Percentiles rank a stretch among this genome's conserved stretches.
These are phyloP conservation scores for Malacoraja senta DNA, from an alignment of 2,797 vertebrate species.

Conservation along the genomic window DNA sequence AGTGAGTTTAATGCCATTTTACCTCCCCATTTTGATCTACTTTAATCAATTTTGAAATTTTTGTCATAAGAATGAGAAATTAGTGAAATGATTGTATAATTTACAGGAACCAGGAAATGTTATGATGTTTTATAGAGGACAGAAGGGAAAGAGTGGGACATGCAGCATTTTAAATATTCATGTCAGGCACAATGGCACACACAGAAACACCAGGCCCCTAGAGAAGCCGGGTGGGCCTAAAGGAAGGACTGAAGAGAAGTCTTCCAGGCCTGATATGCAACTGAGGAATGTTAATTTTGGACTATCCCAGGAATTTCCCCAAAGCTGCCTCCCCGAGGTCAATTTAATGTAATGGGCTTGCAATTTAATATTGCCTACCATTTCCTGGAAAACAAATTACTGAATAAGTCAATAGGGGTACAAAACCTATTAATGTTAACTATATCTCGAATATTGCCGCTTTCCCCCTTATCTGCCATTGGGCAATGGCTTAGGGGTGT, in stretches of 20 bases:
- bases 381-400: neutral
- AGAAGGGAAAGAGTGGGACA: neutral
- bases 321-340: neutral
- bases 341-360: neutral
- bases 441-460: neutral
- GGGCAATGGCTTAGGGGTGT: neutral
- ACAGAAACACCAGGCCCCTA: no score
- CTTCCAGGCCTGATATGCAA: neutral
- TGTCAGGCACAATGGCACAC: neutral
- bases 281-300: neutral
- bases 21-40: neutral
- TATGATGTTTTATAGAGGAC: neutral
- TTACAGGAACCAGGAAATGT: neutral
- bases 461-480: neutral
- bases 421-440: neutral
- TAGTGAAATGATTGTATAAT: neutral
- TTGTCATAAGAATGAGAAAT: neutral
- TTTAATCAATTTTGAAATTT: neutral
- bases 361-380: neutral
- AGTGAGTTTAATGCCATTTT: neutral
- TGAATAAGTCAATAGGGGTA: neutral
- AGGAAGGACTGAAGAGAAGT: neutral
- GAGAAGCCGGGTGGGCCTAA: neutral
- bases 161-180: neutral
- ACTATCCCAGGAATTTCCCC: neutral